phyloP scores from a whole-genome alignment of 2,797 vertebrate species.

The Leptatherina wallacei region DNA sequence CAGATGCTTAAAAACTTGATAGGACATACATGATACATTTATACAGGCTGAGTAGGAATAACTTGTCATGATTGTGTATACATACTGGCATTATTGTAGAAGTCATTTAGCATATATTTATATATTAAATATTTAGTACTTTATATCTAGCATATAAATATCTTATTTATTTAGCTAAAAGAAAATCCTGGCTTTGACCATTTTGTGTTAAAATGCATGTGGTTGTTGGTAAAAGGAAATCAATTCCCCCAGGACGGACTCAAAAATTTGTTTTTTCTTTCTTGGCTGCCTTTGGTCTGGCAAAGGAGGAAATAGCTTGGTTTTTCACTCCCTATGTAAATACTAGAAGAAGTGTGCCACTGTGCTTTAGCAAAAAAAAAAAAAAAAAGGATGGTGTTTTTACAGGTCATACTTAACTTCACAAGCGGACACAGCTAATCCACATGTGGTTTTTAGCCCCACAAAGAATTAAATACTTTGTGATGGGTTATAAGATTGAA shows the following conservation, averaged over 20 bases:
- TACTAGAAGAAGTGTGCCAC: constrained; percentile 72
- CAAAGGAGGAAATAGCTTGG: constrained; percentile 69
- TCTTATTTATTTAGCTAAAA: constrained; percentile 58
- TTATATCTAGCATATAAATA: constrained; percentile 15
- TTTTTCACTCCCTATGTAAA: constrained; percentile 71
- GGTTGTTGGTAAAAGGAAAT: constrained; percentile 65
- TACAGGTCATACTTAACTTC: constrained; percentile 56
- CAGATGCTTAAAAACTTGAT: constrained; percentile 34
- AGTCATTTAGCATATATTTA: not conserved
- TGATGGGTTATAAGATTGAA: constrained; percentile 34
- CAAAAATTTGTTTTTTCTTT: constrained; percentile 60
- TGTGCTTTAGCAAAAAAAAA: constrained; percentile 52
- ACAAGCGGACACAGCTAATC: constrained; percentile 47
- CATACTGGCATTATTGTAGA: constrained; percentile 7
- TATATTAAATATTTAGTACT: constrained; percentile 8
- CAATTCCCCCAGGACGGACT: constrained; percentile 63
- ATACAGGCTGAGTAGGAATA: constrained; percentile 1
- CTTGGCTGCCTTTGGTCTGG: constrained; percentile 65
- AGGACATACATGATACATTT: not conserved
- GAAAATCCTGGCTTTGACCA: constrained; percentile 61
- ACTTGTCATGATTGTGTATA: constrained; percentile 10
- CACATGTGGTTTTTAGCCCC: constrained; percentile 22
- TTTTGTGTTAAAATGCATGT: constrained; percentile 68
- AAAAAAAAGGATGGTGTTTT: constrained; percentile 58
- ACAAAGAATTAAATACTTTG: constrained; percentile 34